Base-by-base conservation (phyloP, 2,113 vertebrate genomes). In the Eulemur rufifrons region DNA sequence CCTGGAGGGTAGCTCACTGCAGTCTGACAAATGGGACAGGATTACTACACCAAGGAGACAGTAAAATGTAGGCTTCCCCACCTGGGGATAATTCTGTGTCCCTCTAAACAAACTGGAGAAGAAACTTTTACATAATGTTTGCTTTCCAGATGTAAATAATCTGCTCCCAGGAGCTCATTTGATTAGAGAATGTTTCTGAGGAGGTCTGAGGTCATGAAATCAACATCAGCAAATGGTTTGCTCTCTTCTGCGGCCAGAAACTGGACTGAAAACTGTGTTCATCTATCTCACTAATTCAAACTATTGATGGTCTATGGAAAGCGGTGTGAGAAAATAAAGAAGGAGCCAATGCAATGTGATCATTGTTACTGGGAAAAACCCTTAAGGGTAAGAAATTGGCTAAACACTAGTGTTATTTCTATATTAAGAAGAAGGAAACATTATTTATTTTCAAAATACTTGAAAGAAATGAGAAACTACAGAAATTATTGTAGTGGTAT, bases 71-170 rank as follows among this genome's bases (percentile, higher is more conserved):
- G 45, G 20, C 34, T 76, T 66, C 54, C n/a, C 64, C 76, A 87
- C 52, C n/a, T 83, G 66, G 64, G 87, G 63, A 95, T 94, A 64
- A 92, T 95, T 86, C 91, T 77, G 32, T 76, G 59, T 68, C 64
- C 39, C 52, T 90, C 92, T 42, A 92, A 89, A 94, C 50, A 95
- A 85, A 89, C n/a, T 15, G 64, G 39, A 61, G n/a, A 92, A 95
- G 74, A 80, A 94, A 50, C 12, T 92, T 81, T 95, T 84, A 50
- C 80, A 93, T 91, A 96, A 83, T 96, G 39, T 74, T 91, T 92
- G 74, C 68, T 21, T 80, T 81, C 80, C 90, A 98, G 91, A 94
- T 90, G 71, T 88, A 96, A 85, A 95, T 74, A 90, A 89, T 96
- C 89, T 84, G 61, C 29, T 95, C 69, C 88, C 84, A 63, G 68